Percentiles rank a stretch among this genome's conserved stretches.
phyloP scores from a whole-genome alignment of 1,140 invertebrate species.

The Lepidostoma basale region DNA sequence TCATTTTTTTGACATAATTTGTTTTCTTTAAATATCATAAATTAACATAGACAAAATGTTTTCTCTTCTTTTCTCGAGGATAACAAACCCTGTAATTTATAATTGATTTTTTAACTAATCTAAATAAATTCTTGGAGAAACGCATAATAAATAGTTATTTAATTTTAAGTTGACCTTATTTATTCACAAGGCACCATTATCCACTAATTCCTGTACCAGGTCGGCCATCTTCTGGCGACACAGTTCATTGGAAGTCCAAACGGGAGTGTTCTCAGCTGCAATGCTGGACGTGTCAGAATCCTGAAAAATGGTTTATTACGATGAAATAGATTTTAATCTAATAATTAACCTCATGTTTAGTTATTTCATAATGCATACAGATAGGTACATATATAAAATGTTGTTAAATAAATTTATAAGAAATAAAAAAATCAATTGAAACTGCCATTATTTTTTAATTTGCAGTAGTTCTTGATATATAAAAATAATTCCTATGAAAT shows the following conservation, averaged over 20 bases:
- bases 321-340: too few species aligned
- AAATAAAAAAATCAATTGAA: too few species aligned
- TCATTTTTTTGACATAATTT: too few species aligned
- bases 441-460: too few species aligned
- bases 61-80: not conserved
- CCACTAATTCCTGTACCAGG: conserved; percentile 65
- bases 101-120: not conserved
- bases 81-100: not conserved
- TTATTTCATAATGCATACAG: too few species aligned
- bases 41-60: not conserved
- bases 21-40: too few species aligned
- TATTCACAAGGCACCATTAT: conserved; percentile 55
- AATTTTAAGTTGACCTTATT: not conserved
- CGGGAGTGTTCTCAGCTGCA: conserved; percentile 49
- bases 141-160: not conserved
- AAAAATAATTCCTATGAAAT: too few species aligned
- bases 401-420: too few species aligned
- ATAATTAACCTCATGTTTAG: too few species aligned
- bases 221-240: conserved; percentile 66
- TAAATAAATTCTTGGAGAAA: not conserved
- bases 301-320: too few species aligned
- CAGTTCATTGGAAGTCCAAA: conserved; percentile 60
- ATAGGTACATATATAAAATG: too few species aligned
- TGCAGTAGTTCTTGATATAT: too few species aligned
- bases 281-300: conserved; percentile 48